phyloP scores from a whole-genome alignment of 2,113 vertebrate species.

The Solenodon paradoxus region DNA sequence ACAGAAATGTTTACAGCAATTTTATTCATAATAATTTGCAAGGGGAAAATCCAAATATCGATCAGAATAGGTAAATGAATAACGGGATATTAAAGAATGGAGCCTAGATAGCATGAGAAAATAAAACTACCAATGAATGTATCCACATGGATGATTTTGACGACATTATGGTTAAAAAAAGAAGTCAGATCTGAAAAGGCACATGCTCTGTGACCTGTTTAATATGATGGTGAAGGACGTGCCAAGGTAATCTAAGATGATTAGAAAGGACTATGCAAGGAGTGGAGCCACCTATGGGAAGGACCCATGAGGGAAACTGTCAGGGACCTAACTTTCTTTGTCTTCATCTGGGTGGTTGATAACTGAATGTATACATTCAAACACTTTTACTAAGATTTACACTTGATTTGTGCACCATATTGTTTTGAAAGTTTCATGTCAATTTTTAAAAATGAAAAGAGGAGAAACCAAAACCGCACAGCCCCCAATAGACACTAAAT shows the following conservation, averaged over 20 bases:
- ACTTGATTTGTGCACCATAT: not conserved
- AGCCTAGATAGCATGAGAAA: not conserved
- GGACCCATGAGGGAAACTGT: not conserved
- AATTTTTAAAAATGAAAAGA: not conserved
- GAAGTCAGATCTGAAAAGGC: not conserved
- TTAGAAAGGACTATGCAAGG: not conserved
- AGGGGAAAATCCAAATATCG: not conserved
- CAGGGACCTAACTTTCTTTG: not conserved
- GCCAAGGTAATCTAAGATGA: not conserved
- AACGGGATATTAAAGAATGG: not conserved
- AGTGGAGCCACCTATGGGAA: not conserved
- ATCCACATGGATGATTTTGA: not conserved
- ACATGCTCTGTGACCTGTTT: not conserved
- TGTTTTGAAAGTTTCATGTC: not conserved
- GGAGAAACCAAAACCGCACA: not conserved
- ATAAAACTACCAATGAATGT: no score
- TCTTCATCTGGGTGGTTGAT: not conserved
- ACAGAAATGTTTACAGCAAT: not conserved
- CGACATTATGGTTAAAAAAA: not conserved
- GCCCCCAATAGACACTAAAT: not conserved
- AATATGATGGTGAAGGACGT: not conserved
- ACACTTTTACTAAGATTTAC: not conserved
- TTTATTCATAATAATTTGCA: not conserved
- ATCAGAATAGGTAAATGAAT: not conserved
- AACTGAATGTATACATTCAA: not conserved